Percentiles rank a stretch among this genome's conserved stretches.
Evolutionary conservation across 2,797 vertebrate species (phyloP).

Genomic region (Aldrovandia affinis): DNA sequence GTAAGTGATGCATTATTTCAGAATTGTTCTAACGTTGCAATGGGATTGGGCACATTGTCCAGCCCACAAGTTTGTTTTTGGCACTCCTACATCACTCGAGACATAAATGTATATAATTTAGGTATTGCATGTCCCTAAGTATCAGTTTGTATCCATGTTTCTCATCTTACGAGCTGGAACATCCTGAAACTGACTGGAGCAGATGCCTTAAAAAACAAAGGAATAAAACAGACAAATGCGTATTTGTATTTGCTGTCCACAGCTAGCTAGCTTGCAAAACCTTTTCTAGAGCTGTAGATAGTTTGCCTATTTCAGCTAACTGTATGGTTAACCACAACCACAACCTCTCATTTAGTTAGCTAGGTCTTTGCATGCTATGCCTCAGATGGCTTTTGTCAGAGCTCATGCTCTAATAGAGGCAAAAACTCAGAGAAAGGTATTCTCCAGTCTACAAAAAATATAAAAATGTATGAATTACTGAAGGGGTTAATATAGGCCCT

Average conservation of each 20-base stretch:
- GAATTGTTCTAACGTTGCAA: neutral
- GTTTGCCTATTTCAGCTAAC: neutral
- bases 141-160: neutral
- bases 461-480: neutral
- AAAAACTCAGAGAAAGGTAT: neutral
- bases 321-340: neutral
- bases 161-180: constrained; percentile 2
- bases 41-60: neutral
- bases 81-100: neutral
- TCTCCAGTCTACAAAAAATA: neutral
- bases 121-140: neutral
- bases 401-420: neutral
- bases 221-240: neutral
- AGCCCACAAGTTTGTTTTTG: neutral
- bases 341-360: neutral
- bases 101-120: neutral
- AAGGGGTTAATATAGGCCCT: too few species aligned
- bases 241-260: neutral
- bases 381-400: neutral
- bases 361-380: neutral
- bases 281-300: neutral
- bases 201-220: neutral
- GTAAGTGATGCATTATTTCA: constrained; percentile 70
- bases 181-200: neutral
- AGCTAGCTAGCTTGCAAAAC: neutral